Percentiles rank a stretch among this genome's conserved stretches.
These are phyloP conservation scores for Dicycla oo DNA, from an alignment of 2,888 invertebrate genomes.

Conservation along the genomic window DNA sequence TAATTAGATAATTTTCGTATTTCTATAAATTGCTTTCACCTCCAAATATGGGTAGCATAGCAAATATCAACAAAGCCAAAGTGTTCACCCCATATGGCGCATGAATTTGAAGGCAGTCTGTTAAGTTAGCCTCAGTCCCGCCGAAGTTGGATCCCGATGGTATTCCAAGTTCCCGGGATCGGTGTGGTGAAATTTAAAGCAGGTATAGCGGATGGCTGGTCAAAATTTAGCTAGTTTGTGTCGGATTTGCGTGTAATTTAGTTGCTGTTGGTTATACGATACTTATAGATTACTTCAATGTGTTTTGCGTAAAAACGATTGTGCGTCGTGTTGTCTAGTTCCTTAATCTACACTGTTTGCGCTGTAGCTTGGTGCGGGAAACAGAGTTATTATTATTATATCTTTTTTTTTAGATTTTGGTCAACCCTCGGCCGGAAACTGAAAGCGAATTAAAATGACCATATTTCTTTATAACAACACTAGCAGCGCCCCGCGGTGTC, in stretches of 20 bases:
- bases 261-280: neutral
- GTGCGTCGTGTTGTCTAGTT: no score
- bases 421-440: neutral
- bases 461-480: neutral
- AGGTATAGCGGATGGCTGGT: conserved; percentile 25
- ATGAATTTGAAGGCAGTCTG: conserved; percentile 57
- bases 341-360: no score
- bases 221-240: neutral
- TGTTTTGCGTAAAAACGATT: no score
- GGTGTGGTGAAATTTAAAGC: conserved; percentile 47
- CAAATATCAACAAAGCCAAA: conserved; percentile 26
- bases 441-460: neutral
- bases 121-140: conserved; percentile 44
- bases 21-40: neutral
- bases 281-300: no score
- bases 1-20: neutral
- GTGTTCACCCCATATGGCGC: conserved; percentile 50
- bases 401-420: neutral
- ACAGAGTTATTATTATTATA: no score
- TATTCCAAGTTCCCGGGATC: conserved; percentile 46
- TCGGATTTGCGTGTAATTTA: neutral
- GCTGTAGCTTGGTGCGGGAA: no score
- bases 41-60: conserved; percentile 5
- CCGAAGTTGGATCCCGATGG: conserved; percentile 52
- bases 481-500: no score